Evolutionary conservation across 2,113 vertebrate species (phyloP), one percentile per base, ranked within the genome.

Genomic region (Salvelinus alpinus): DNA sequence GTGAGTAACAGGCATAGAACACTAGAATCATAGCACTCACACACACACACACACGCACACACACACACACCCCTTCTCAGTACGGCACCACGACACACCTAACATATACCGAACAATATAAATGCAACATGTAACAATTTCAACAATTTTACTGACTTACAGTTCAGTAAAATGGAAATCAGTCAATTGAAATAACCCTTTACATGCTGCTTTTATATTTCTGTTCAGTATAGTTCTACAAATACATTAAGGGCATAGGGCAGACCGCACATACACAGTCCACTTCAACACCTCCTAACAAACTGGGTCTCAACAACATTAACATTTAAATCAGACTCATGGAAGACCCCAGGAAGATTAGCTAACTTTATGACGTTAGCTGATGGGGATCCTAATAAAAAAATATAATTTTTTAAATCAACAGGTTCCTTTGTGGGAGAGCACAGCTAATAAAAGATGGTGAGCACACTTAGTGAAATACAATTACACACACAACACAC

Each of bases 401-500:
- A 1, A 0, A 7, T 1, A 0, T 34, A 0, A 1, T 5, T 34
- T 34, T 34, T 34, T 7, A 8, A 34, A 34, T 34, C 34, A 34
- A 57, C 14, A 20, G 54, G 18, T 20, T 57, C 18, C 54, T 18
- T 57, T 57, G 54, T 57, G 54, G 54, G 18, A 57, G 54, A 57
- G 54, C 54, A 57, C 5, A 57, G 18, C 4, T 57, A 4, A 57
- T 57, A 11, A 25, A 64, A 11, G 20, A 44, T 12, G 38, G 38
- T 11, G 38, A 44, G 38, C 38, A 44, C 38, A 44, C 38, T 44
- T 44, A 64, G 62, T 22, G 6, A 11, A 25, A 64, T 11, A 25
- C 1, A 64, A 64, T 64, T 3, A 24, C 62, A 64, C 6, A 8
- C n/a, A 24, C 12, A 22, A 68, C 29, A 68, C 66, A 68, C 25